Conservation (phyloP, 1,140 invertebrate species). For the Aricia agestis region DNA sequence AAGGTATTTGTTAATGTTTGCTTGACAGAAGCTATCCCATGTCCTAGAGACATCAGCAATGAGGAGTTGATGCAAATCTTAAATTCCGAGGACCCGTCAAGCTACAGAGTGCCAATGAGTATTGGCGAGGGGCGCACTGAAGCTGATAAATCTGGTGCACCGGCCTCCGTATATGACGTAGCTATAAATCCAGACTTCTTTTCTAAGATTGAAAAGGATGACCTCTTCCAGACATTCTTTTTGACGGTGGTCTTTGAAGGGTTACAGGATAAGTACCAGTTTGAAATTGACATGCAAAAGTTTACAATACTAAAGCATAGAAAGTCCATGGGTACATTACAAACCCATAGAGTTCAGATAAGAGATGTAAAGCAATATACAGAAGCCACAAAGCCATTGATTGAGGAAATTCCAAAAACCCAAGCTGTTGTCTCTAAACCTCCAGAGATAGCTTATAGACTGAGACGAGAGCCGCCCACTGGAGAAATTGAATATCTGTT, state of each 20-base stretch:
- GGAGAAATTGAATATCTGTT: constrained; percentile 70
- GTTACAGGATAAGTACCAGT: constrained; percentile 82
- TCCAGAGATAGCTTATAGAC: constrained; percentile 62
- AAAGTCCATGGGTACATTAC: constrained; percentile 83
- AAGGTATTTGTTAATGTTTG: constrained; percentile 91
- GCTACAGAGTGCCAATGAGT: constrained; percentile 91
- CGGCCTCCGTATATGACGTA: constrained; percentile 85
- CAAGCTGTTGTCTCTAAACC: constrained; percentile 35
- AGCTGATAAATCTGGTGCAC: constrained; percentile 84
- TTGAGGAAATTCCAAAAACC: constrained; percentile 74
- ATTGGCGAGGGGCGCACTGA: constrained; percentile 88
- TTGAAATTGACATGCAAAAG: constrained; percentile 79
- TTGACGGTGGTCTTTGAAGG: constrained; percentile 85
- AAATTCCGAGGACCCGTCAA: constrained; percentile 82
- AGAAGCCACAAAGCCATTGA: constrained; percentile 66
- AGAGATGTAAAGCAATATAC: constrained; percentile 75
- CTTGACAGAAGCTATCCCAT: constrained; percentile 84
- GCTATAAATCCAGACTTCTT: constrained; percentile 86
- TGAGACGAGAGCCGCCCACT: constrained; percentile 65
- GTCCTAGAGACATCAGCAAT: constrained; percentile 88
- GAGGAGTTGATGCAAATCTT: constrained; percentile 83
- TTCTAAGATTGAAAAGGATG: constrained; percentile 80
- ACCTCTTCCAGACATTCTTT: constrained; percentile 86
- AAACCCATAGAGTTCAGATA: constrained; percentile 83
- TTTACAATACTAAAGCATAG: constrained; percentile 78